A percentile compares a stretch with the other conserved stretches of the same genome.
These are phyloP conservation scores for Neosilurus mollespiculum DNA, from an alignment of 2,797 vertebrate species.

Conservation along the genomic window DNA sequence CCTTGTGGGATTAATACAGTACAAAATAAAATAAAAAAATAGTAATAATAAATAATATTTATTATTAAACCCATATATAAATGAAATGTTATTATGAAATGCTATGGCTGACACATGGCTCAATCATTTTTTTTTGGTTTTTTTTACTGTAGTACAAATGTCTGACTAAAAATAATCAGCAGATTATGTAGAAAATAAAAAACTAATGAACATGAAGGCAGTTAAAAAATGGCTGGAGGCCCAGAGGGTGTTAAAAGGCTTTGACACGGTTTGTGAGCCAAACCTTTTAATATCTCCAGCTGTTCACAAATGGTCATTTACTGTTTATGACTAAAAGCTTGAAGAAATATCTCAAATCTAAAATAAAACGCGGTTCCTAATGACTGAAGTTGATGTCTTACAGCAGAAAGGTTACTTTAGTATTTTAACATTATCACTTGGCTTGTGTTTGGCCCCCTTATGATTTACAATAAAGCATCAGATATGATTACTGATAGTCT, in stretches of 20 bases:
- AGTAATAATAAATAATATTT: too few relatives aligned
- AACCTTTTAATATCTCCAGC: slow-evolving; percentile 55
- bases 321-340: neutral
- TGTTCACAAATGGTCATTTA: slow-evolving; percentile 30
- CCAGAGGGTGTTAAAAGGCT: neutral
- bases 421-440: neutral
- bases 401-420: neutral
- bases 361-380: neutral
- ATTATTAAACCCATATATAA: too few relatives aligned
- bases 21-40: too few relatives aligned
- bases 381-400: neutral
- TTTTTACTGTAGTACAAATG: neutral
- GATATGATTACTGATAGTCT: neutral
- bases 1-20: too few relatives aligned
- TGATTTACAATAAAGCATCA: neutral
- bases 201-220: neutral
- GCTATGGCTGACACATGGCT: too few relatives aligned
- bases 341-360: neutral
- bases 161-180: neutral
- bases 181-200: neutral
- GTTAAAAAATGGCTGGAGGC: neutral
- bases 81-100: too few relatives aligned
- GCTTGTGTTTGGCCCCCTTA: neutral
- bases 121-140: too few relatives aligned
- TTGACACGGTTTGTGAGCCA: slow-evolving; percentile 47